Evolutionary conservation across 2,113 vertebrate genomes (phyloP).

Genomic region (Seriola aureovittata): DNA sequence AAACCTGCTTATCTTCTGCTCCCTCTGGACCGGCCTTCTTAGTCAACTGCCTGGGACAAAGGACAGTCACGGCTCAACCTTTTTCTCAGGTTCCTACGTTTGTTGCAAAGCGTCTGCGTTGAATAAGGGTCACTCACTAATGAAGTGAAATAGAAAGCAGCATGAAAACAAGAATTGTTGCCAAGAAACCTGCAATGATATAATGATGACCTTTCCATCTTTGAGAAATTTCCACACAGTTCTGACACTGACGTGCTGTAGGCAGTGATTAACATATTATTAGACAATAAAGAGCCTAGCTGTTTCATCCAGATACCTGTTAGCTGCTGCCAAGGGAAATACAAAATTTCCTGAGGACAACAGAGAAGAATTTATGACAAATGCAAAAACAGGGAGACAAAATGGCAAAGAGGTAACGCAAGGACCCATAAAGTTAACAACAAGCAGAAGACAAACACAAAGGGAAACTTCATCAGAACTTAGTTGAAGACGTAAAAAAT

Average conservation of each 20-base stretch:
- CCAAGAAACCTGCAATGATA: constrained; percentile 64
- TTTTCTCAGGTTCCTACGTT: constrained; percentile 42
- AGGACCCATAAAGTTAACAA: constrained; percentile 39
- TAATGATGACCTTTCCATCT: constrained; percentile 71
- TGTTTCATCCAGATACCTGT: constrained; percentile 65
- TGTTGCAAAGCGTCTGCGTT: constrained; percentile 7
- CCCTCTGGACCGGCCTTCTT: constrained; percentile 68
- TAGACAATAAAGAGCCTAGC: constrained; percentile 55
- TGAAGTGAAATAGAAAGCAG: constrained; percentile 63
- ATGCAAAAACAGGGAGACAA: constrained; percentile 32
- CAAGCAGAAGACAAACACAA: constrained; percentile 33
- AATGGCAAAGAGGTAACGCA: constrained; percentile 38
- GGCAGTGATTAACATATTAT: constrained; percentile 79
- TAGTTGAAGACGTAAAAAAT: constrained; percentile 19
- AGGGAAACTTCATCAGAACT: constrained; percentile 47
- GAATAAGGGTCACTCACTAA: constrained; percentile 66
- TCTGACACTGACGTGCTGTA: constrained; percentile 48
- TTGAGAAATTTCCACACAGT: constrained; percentile 57
- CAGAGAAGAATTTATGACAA: constrained; percentile 52
- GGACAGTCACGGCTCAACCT: constrained; percentile 16
- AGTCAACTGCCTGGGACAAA: constrained; percentile 56
- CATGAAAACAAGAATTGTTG: constrained; percentile 59
- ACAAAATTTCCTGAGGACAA: constrained; percentile 51
- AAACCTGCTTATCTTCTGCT: constrained; percentile 81
- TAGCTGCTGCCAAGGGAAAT: constrained; percentile 49